Conservation (phyloP, 2,888 invertebrate species). For the Eilema sororculum region DNA sequence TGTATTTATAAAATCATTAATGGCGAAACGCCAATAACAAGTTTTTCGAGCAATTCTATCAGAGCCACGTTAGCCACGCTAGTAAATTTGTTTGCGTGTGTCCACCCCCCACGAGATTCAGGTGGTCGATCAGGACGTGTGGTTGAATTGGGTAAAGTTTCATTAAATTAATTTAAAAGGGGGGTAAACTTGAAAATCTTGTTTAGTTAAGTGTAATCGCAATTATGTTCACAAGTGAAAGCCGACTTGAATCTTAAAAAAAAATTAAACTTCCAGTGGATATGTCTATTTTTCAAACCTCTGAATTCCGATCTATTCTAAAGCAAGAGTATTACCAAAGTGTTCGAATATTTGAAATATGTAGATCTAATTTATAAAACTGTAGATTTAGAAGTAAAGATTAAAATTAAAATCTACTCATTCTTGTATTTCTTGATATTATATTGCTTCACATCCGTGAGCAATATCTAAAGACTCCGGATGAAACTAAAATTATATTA, state of each 20-base stretch:
- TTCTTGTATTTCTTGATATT: not conserved
- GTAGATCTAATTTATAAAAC: conserved; percentile 24
- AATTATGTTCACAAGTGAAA: not conserved
- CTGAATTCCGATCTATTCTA: not conserved
- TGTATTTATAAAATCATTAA: too few relatives aligned
- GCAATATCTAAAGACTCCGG: not conserved
- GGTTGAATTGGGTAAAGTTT: too few relatives aligned
- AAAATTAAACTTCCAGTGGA: not conserved
- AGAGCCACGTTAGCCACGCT: too few relatives aligned
- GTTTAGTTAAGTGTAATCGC: not conserved
- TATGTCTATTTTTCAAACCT: not conserved
- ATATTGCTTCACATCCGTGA: not conserved
- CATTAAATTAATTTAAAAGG: too few relatives aligned
- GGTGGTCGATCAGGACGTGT: too few relatives aligned
- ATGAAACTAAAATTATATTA: too few relatives aligned
- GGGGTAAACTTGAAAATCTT: too few relatives aligned
- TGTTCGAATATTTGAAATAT: conserved; percentile 10
- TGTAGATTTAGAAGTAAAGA: conserved; percentile 11
- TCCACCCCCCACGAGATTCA: too few relatives aligned
- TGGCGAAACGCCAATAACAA: too few relatives aligned
- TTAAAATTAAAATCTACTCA: not conserved
- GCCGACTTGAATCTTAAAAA: not conserved
- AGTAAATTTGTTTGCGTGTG: too few relatives aligned
- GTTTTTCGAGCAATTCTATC: too few relatives aligned
- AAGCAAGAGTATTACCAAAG: conserved; percentile 12